Evolutionary conservation across 2,113 vertebrate genomes (phyloP).

Genomic region (Dasypus novemcinctus): DNA sequence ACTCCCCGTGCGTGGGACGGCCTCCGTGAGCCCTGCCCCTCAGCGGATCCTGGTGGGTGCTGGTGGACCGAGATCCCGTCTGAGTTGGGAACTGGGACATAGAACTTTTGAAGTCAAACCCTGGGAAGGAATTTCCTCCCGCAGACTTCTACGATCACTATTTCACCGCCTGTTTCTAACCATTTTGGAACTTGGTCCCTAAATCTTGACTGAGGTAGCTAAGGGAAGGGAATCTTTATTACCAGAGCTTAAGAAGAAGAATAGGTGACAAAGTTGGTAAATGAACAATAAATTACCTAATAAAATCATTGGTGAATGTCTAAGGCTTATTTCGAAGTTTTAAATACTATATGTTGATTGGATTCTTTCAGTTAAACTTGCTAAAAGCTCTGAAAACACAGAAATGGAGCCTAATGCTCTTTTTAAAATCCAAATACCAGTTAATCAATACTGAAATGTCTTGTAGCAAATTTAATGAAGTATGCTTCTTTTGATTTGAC

Average conservation of each 20-base stretch:
- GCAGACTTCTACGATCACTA: background rate
- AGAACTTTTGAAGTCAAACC: background rate
- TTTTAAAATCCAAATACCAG: background rate
- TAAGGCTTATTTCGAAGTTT: background rate
- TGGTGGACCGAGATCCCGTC: background rate
- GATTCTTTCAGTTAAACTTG: background rate
- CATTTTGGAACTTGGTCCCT: constrained; percentile 5
- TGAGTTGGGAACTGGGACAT: background rate
- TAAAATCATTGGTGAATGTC: background rate
- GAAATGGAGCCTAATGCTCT: background rate
- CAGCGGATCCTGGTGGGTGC: background rate
- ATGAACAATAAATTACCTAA: background rate
- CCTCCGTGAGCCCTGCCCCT: background rate
- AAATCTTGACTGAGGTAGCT: background rate
- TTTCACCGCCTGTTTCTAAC: background rate
- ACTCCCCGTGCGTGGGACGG: background rate
- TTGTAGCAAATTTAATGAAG: background rate
- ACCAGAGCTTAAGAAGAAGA: background rate
- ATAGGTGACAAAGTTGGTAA: background rate
- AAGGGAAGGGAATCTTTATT: background rate
- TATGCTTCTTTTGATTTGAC: background rate
- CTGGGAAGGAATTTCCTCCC: background rate
- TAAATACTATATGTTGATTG: background rate
- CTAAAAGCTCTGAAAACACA: constrained; percentile 7
- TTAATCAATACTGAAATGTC: background rate